Conservation (phyloP, 2,797 vertebrate genomes). For the Spondyliosoma cantharus region DNA sequence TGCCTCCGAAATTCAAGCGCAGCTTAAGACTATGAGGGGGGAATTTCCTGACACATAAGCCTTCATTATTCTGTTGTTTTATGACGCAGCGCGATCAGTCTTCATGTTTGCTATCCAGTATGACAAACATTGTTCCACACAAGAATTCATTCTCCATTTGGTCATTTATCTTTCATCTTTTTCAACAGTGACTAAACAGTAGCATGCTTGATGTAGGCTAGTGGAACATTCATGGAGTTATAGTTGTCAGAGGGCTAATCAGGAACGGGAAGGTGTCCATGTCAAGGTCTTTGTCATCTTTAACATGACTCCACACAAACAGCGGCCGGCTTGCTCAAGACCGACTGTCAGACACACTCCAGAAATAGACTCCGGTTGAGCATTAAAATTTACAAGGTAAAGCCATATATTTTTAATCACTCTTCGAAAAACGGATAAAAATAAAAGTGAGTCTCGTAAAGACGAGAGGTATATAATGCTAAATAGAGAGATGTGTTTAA, state of each 20-base stretch:
- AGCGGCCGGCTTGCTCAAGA: slow-evolving; percentile 29
- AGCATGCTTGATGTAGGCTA: slow-evolving; percentile 26
- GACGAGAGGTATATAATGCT: slow-evolving; percentile 21
- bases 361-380: slow-evolving; percentile 59
- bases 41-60: slow-evolving; percentile 4
- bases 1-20: slow-evolving; percentile 32
- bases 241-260: slow-evolving; percentile 42
- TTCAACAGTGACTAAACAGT: slow-evolving; percentile 19
- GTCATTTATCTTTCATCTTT: slow-evolving; percentile 18
- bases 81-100: neutral
- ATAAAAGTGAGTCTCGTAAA: slow-evolving; percentile 21
- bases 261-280: slow-evolving; percentile 43
- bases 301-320: slow-evolving; percentile 57
- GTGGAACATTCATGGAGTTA: slow-evolving; percentile 35
- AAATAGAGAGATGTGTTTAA: slow-evolving; percentile 32
- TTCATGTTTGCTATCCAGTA: neutral
- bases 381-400: slow-evolving; percentile 52
- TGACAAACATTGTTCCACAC: neutral
- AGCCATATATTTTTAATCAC: slow-evolving; percentile 50
- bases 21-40: slow-evolving; percentile 8
- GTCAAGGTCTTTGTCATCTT: slow-evolving; percentile 75
- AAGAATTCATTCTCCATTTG: neutral
- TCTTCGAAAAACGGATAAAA: slow-evolving; percentile 25
- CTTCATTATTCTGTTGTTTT: slow-evolving; percentile 8
- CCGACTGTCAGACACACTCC: slow-evolving; percentile 42